Evolutionary conservation across 2,888 invertebrate genomes (phyloP).

Genomic region (Vesta saturnalis): DNA sequence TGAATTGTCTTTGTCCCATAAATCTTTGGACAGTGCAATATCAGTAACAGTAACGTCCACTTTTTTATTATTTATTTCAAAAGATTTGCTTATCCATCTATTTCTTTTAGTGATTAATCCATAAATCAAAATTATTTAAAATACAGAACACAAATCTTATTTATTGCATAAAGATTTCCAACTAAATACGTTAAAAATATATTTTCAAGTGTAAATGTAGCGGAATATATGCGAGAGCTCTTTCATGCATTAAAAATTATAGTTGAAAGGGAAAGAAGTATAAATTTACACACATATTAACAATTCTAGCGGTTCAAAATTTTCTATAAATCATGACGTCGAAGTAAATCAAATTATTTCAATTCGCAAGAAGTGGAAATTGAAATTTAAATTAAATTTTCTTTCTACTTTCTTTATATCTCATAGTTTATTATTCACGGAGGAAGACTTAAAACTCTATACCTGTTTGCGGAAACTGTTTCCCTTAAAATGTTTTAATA

Average conservation of each 20-base stretch:
- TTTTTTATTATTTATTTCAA: conserved; percentile 14
- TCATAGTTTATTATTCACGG: not conserved
- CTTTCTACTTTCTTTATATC: not conserved
- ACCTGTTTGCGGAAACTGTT: not conserved
- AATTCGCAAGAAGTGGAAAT: not conserved
- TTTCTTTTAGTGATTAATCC: not conserved
- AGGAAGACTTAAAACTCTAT: not conserved
- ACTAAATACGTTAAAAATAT: not conserved
- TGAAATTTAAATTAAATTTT: not conserved
- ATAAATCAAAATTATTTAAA: conserved; percentile 2
- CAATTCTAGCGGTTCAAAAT: not conserved
- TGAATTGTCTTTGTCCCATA: conserved; percentile 27
- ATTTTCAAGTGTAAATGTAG: conserved; percentile 6
- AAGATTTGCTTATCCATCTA: not conserved
- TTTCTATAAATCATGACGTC: not conserved
- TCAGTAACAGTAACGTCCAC: conserved; percentile 15
- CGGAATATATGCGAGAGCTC: not conserved
- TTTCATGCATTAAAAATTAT: not conserved
- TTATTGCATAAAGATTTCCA: not conserved
- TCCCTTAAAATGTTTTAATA: not conserved
- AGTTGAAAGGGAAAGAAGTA: not conserved
- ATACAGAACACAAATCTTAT: not conserved
- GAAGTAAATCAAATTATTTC: not conserved
- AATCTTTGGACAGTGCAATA: conserved; percentile 20
- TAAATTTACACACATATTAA: not conserved